Percentiles rank a stretch among this genome's conserved stretches.
Evolutionary conservation across 2,797 vertebrate genomes (phyloP).

Genomic region (Phataginus tetradactyla): DNA sequence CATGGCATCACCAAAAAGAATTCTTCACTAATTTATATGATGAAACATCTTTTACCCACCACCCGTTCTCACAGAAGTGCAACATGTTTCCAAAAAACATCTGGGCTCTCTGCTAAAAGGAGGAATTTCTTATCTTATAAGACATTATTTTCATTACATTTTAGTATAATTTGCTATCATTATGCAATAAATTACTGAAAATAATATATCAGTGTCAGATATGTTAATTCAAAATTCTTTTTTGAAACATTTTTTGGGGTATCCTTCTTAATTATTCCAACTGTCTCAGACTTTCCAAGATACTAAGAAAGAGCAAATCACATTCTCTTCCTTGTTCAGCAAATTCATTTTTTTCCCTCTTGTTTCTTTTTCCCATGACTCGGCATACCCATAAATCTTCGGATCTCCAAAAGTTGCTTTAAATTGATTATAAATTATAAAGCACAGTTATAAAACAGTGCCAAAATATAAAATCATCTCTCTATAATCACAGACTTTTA

Average conservation of each 20-base stretch:
- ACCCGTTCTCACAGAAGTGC: not conserved
- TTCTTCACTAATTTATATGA: constrained; percentile 43
- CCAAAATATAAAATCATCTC: not conserved
- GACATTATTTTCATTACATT: constrained; percentile 62
- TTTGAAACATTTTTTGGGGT: not conserved
- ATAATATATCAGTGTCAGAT: not conserved
- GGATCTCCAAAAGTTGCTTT: not conserved
- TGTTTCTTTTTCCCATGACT: not conserved
- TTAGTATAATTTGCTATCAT: not conserved
- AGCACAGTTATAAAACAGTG: not conserved
- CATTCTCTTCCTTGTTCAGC: not conserved
- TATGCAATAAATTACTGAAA: constrained; percentile 14
- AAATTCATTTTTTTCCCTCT: not conserved
- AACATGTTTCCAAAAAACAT: constrained; percentile 47
- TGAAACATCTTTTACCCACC: constrained; percentile 13
- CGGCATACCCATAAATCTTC: not conserved
- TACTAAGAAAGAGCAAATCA: not conserved
- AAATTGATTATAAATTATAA: not conserved
- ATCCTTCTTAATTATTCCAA: not conserved
- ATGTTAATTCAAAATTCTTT: not conserved
- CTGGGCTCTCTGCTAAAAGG: constrained; percentile 16
- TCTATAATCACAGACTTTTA: not conserved
- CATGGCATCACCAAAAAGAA: not conserved
- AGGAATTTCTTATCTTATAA: constrained; percentile 10
- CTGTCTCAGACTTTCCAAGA: not conserved